Conservation (phyloP, 1,140 invertebrate species). For the Papilio helenus region DNA sequence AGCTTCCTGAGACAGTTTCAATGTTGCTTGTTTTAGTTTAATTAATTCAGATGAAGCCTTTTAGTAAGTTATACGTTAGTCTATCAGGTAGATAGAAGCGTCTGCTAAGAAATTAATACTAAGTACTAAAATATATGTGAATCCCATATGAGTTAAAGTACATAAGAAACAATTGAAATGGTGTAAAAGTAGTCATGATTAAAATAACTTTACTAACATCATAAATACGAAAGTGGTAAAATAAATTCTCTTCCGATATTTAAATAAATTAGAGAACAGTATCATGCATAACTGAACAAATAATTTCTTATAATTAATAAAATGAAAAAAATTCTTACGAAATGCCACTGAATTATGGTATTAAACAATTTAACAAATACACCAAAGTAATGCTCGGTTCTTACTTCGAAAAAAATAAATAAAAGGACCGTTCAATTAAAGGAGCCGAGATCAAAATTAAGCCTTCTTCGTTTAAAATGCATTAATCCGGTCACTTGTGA, state of each 20-base stretch:
- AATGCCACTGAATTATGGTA: neutral
- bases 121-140: no score
- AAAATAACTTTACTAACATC: no score
- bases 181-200: no score
- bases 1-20: slow-evolving; percentile 25
- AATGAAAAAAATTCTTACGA: neutral
- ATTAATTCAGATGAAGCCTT: slow-evolving; percentile 10
- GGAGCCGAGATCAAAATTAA: slow-evolving; percentile 77
- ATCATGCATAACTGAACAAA: neutral
- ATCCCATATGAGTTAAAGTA: no score
- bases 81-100: neutral
- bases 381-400: slow-evolving; percentile 17
- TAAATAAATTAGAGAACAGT: no score
- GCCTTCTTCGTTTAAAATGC: slow-evolving; percentile 81
- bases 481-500: slow-evolving; percentile 82
- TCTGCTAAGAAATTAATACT: neutral
- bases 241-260: no score
- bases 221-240: no score
- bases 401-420: slow-evolving; percentile 59
- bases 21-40: slow-evolving; percentile 18
- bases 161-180: no score
- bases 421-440: slow-evolving; percentile 77
- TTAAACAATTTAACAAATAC: neutral
- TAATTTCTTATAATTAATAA: neutral
- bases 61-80: neutral